Base-by-base conservation (phyloP, 2,797 vertebrate genomes). In the Pangasius krempfi region DNA sequence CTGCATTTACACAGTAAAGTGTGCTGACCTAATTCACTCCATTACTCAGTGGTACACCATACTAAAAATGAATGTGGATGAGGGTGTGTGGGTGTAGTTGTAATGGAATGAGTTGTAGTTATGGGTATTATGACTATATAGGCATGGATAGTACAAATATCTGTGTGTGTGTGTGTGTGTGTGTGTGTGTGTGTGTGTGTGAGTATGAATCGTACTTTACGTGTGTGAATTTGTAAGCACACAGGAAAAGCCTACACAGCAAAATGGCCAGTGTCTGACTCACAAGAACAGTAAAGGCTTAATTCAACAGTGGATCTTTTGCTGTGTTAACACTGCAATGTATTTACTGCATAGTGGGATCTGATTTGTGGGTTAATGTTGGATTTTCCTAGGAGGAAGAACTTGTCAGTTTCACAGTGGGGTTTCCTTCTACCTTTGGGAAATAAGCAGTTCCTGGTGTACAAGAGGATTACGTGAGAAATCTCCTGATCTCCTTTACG, bases 321-420 rank as follows among this genome's bases (percentile, higher is more conserved):
- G 25, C 7, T 30, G 7, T n/a, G 58, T 44, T 47, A 62, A 62
- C 56, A 16, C 4, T 0, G 27, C 25, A 47, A 16, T 30, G 60
- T 64, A 50, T 60, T 58, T 37, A 25, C 33, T 58, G n/a, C 68
- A 50, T 60, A 68, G 44, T 9, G 27, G 60, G 44, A 66, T 84
- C 13, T 52, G 68, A 85, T 56, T 56, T 68, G 54, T 73, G 47
- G 60, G 27, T 33, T 44, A 27, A 83, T 30, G 33, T 16, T 78
- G 84, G 33, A 50, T 56, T 84, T 88, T 88, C 85, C 64, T 56
- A 86, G 33, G 60, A 47, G 64, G 86, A 86, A 86, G 70, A 52
- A 79, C 4, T n/a, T n/a, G 27, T 81, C 30, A 0, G 62, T 37
- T 70, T 54, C 25, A 58, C 22, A 9, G n/a, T 50, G 20, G 44